phyloP scores from a whole-genome alignment of 1,140 invertebrate genomes.

The Neomicropteryx cornuta region DNA sequence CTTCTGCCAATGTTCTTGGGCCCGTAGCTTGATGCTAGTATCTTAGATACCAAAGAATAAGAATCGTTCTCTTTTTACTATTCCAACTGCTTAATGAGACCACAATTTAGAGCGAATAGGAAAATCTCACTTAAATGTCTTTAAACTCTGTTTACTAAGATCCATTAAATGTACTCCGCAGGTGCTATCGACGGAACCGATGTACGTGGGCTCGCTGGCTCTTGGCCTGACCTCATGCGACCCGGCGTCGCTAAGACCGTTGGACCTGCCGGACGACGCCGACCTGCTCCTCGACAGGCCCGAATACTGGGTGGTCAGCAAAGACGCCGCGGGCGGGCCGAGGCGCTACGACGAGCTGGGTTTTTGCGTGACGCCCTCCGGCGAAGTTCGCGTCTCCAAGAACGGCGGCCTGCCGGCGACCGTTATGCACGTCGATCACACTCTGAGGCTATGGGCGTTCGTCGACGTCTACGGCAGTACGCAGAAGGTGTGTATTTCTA shows the following conservation, averaged over 20 bases:
- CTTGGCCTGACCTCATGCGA: conserved; percentile 91
- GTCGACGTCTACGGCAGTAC: conserved; percentile 94
- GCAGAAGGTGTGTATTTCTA: too few species aligned
- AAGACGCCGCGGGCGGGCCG: conserved; percentile 78
- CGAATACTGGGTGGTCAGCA: conserved; percentile 94
- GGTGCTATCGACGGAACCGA: conserved; percentile 72
- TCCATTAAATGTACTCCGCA: too few species aligned
- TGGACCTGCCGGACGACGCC: conserved; percentile 84
- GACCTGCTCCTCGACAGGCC: conserved; percentile 86
- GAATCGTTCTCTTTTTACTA: too few species aligned
- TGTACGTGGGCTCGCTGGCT: conserved; percentile 80
- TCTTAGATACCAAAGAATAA: too few species aligned
- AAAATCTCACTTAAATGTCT: too few species aligned
- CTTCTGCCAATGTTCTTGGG: too few species aligned
- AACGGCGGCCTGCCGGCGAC: conserved; percentile 72
- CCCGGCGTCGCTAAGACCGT: conserved; percentile 57
- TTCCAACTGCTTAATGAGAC: too few species aligned
- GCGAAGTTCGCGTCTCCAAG: conserved; percentile 77
- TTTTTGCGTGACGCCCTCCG: conserved; percentile 73
- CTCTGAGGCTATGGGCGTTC: conserved; percentile 83
- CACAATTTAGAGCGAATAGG: too few species aligned
- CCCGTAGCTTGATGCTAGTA: too few species aligned
- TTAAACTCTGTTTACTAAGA: too few species aligned
- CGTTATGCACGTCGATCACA: conserved; percentile 92
- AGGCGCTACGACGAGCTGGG: conserved; percentile 81